Percentiles rank a stretch among this genome's conserved stretches.
Conservation (phyloP, 2,888 invertebrate genomes). For the Galeruca laticollis region DNA sequence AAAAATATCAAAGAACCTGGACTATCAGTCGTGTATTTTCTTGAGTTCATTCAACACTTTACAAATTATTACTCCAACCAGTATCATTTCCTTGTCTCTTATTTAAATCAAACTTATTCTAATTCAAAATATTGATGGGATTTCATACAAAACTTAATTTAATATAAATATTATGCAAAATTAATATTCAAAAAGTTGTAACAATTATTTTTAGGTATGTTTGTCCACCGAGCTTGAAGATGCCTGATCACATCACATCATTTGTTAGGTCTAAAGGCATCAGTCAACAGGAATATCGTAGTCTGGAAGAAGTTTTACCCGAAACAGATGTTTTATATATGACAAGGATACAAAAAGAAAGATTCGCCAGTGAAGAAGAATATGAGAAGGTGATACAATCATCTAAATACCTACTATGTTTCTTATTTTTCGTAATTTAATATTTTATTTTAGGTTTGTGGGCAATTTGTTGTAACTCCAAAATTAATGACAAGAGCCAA, state of each 20-base stretch:
- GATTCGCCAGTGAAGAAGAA: slow-evolving; percentile 86
- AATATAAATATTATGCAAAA: no score
- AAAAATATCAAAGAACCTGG: no score
- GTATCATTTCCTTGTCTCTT: no score
- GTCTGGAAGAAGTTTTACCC: slow-evolving; percentile 86
- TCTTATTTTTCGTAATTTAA: background rate
- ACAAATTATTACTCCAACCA: no score
- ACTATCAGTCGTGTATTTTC: no score
- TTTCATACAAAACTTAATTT: no score
- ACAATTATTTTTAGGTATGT: slow-evolving; percentile 67
- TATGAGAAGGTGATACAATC: slow-evolving; percentile 80
- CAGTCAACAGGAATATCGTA: slow-evolving; percentile 78
- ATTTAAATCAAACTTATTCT: no score
- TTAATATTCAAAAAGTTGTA: no score
- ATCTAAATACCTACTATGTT: background rate
- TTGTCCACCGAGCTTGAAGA: slow-evolving; percentile 85
- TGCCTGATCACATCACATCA: slow-evolving; percentile 89
- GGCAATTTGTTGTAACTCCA: slow-evolving; percentile 91
- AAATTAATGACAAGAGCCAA: slow-evolving; percentile 95
- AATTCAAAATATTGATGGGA: no score
- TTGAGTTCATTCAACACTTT: no score
- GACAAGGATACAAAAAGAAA: slow-evolving; percentile 96
- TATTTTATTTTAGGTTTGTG: slow-evolving; percentile 77
- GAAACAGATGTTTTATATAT: slow-evolving; percentile 98
- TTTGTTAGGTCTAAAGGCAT: slow-evolving; percentile 85